These are phyloP conservation scores for Prietella phreatophila DNA, from an alignment of 2,113 vertebrate genomes.

Conservation along the genomic window DNA sequence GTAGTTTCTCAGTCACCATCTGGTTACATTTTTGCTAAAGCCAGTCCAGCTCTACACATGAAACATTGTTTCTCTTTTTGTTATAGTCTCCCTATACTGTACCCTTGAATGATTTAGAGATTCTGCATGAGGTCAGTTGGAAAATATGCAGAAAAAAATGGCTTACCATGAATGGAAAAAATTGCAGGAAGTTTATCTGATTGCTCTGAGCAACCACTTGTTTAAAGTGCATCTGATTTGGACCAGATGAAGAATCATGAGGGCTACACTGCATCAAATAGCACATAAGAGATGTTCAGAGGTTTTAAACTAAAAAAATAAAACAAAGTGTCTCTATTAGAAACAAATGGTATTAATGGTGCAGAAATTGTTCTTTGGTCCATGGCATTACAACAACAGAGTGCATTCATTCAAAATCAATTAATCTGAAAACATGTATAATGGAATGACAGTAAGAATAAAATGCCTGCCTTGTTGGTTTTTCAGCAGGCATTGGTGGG, in stretches of 20 bases:
- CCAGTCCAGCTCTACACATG: background rate
- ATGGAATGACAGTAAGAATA: background rate
- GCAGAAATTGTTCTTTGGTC: background rate
- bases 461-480: background rate
- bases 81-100: no score
- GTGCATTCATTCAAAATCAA: background rate
- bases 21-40: background rate
- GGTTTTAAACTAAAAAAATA: background rate
- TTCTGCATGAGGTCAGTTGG: background rate
- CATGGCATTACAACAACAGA: background rate
- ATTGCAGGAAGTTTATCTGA: slow-evolving; percentile 10
- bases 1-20: background rate
- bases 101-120: background rate
- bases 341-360: background rate
- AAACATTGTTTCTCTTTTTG: background rate
- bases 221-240: slow-evolving; percentile 17
- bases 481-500: slow-evolving; percentile 6
- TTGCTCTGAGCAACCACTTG: background rate
- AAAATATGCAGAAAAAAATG: slow-evolving; percentile 16
- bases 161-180: slow-evolving; percentile 1
- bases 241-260: slow-evolving; percentile 11
- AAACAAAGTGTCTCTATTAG: background rate
- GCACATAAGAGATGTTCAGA: background rate
- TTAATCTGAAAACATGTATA: background rate
- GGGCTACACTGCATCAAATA: background rate